Evolutionary conservation across 2,113 vertebrate species (phyloP), one percentile per base, ranked within the genome.

Genomic region (Columba livia): DNA sequence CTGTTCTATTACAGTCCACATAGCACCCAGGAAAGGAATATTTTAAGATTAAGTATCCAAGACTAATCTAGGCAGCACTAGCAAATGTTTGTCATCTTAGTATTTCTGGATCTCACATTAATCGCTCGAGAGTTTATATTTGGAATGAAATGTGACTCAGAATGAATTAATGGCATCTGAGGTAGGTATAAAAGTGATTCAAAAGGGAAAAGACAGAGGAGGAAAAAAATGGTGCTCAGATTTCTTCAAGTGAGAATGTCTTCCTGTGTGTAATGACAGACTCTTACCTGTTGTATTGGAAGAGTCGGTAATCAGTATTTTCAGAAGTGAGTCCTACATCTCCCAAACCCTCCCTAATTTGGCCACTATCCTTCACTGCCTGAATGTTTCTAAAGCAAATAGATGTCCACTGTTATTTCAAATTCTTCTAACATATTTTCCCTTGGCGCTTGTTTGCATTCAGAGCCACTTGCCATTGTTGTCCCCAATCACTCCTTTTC

Each of bases 131-230:
- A 72, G 21, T 47, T 90, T 96, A 88, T 94, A 93, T 86, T 89
- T 94, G 65, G 90, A 93, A 90, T 6, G n/a, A 83, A 93, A 61
- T 87, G 50, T 93, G 90, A 96, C 65, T 95, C 90, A 95, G 34
- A 61, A 24, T 38, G 11, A 73, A 83, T 78, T 85, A 40, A 82
- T 54, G 31, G 40, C 79, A 72, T 42, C 66, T 57, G 79, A 88
- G 25, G 31, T 42, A 61, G 82, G 24, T 81, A 48, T 34, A 89
- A 48, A 83, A 85, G 20, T 88, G 75, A 77, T 32, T 93, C 34
- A 93, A 78, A 74, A 71, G 24, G 54, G 21, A 79, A 31, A 89
- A 84, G 34, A 19, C 7, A 64, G 8, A 18, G 57, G 23, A 88
- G 19, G 21, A 79, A 85, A 93, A 60, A 7, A 85, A 15, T 8